Evolutionary conservation across 2,888 invertebrate species (phyloP).

Genomic region (Xylota segnis): DNA sequence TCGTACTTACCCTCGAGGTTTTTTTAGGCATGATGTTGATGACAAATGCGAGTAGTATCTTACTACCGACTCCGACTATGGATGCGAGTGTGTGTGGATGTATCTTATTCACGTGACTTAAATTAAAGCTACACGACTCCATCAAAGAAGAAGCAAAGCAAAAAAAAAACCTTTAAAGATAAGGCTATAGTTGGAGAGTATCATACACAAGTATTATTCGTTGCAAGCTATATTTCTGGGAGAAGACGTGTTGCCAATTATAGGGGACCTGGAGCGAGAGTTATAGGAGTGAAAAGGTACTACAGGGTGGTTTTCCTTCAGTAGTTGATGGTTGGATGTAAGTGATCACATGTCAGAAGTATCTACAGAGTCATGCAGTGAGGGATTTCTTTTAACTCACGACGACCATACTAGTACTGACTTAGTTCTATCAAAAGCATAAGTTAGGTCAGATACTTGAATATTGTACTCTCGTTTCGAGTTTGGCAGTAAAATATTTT

Average conservation of each 20-base stretch:
- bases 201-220: background rate
- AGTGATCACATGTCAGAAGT: too few relatives aligned
- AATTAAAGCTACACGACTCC: constrained; percentile 66
- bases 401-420: too few relatives aligned
- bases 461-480: too few relatives aligned
- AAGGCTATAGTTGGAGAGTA: constrained; percentile 28
- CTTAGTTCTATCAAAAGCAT: too few relatives aligned
- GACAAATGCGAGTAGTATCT: constrained; percentile 48
- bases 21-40: constrained; percentile 39
- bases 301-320: too few relatives aligned
- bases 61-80: background rate
- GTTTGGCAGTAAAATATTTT: too few relatives aligned
- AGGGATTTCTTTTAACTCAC: too few relatives aligned
- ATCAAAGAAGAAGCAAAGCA: background rate
- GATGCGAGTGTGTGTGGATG: constrained; percentile 38
- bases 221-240: constrained; percentile 30
- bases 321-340: too few relatives aligned
- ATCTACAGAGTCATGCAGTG: too few relatives aligned
- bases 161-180: constrained; percentile 47
- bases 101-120: constrained; percentile 70
- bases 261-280: too few relatives aligned
- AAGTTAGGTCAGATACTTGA: too few relatives aligned
- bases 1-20: constrained; percentile 49
- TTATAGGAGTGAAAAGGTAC: too few relatives aligned
- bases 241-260: constrained; percentile 54